These are phyloP conservation scores for Dissostichus mawsoni DNA, from an alignment of 2,113 vertebrate species.

Conservation along the genomic window DNA sequence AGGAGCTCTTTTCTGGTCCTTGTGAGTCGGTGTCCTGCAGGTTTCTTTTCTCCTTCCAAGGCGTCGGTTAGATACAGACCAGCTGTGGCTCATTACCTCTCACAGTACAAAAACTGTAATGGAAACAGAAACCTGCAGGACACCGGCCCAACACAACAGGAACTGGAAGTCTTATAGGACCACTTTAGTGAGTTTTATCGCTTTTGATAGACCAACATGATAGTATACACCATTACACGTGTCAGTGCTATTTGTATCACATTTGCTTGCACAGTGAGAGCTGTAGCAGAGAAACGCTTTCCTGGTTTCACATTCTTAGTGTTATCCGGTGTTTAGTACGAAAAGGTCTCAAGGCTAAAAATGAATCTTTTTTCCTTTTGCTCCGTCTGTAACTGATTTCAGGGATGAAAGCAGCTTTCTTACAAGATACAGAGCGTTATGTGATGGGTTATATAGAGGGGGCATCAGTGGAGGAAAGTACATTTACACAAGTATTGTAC, in stretches of 20 bases:
- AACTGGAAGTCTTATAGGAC: constrained; percentile 14
- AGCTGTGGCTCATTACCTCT: constrained; percentile 61
- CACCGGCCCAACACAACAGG: background rate
- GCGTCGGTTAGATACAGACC: constrained; percentile 19
- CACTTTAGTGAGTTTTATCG: constrained; percentile 21
- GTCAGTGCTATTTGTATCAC: constrained; percentile 18
- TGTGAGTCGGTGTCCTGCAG: constrained; percentile 35
- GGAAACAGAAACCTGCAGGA: constrained; percentile 50
- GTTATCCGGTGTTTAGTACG: constrained; percentile 21
- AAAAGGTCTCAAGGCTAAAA: constrained; percentile 8
- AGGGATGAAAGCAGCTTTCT: background rate
- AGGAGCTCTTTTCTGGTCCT: constrained; percentile 16
- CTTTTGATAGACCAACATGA: constrained; percentile 4
- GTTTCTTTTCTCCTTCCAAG: constrained; percentile 40
- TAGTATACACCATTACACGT: constrained; percentile 30
- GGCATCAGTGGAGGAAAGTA: background rate
- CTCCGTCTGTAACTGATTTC: background rate
- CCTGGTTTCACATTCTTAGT: background rate
- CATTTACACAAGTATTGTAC: background rate
- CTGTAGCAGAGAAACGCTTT: background rate
- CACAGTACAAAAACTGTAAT: constrained; percentile 35
- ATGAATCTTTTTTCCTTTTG: background rate
- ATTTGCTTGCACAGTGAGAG: background rate
- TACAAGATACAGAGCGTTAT: background rate
- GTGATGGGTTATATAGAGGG: background rate